Evolutionary conservation across 2,888 invertebrate species (phyloP), one percentile per base, ranked within the genome.

Genomic region (Theodoxus fluviatilis): DNA sequence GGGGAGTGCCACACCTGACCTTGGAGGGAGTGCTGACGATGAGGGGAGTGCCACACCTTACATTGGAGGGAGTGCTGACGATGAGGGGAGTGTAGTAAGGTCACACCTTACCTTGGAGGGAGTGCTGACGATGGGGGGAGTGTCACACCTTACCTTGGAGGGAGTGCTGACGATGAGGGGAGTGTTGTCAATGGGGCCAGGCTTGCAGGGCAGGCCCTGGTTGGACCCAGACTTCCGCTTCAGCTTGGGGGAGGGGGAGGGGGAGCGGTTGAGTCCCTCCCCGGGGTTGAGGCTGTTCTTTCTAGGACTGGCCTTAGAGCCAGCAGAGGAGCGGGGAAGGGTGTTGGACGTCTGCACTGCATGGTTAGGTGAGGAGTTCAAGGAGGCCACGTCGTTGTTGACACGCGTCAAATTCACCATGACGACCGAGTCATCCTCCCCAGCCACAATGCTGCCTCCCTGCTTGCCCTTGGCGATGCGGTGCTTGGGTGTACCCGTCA

Each of bases 161-260:
- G 89, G 87, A 81, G 91, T 90, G 55, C 90, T 89, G 7, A 91
- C 91, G 6, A 94, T 90, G 72, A 95, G 89, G 67, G 90, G 90
- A 72, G 91, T 90, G 88, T 94, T 95, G 85, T 94, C 93, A 68
- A 94, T 92, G 59, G 92, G 91, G 0, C 93, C 93, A 0, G 94
- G 94, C 74, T 87, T 78, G 67, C 75, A 78, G 25, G 80, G 77
- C 2, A 73, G 52, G 25, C 73, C 47, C n/a, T 65, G 43, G 3
- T 68, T 55, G 9, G 72, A 18, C 25, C 74, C 15, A 9, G 73
- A 68, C 71, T 79, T 81, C 68, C 81, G 78, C 65, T 75, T 72
- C 61, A 81, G 59, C 52, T 80, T 81, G 9, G 83, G 83, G 15
- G 82, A 84, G 12, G 79, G 78, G 69, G 80, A 80, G 1, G 81